Evolutionary conservation across 92 coral and sea anemone species (phyloP), one percentile per base, ranked within the genome.

Genomic region (Palythoa caribaeorum): DNA sequence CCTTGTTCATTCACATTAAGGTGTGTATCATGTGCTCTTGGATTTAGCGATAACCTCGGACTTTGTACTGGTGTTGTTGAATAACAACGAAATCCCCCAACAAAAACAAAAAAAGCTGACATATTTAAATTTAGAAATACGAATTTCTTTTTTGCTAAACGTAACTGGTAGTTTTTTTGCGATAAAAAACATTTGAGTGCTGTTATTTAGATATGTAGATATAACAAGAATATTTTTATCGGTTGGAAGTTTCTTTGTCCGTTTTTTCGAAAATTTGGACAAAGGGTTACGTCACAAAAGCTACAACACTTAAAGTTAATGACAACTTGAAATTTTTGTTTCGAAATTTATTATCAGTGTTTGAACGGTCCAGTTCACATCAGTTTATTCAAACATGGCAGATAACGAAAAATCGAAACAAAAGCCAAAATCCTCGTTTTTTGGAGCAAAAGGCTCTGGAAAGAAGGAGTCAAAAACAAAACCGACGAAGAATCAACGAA

Each of bases 351-450:
- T 81, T 81, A 68, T 81, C 76, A 39, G 76, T 78, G 86, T 48
- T 54, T 37, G 57, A 81, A 81, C 76, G 63, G 86, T 81, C 76
- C 76, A 66, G 86, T 81, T 81, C 86, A 66, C 86, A 81, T 80
- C 75, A 35, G 44, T 40, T 81, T 21, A 21, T 68, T 16, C 48
- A 21, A 36, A 19, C 86, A 81, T 81, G 86, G 76, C 76, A 20
- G 86, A 81, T 63, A 81, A 81, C 71, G 86, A 66, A 35, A 81
- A 81, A 36, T 47, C 44, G 21, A 71, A 81, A 3, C 76, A 81
- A 21, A 81, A 81, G 44, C 17, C 86, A 0, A 81, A 81, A 16
- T 81, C 86, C 14, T 81, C 86, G 76, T 35, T 81, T 20, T 81
- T 81, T 66, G 57, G 76, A 48, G 52, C 76, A 10, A 65, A 68